A percentile compares a stretch with the other conserved stretches of the same genome.
Evolutionary conservation across 2,888 invertebrate species (phyloP).

Genomic region (Idaea biselata): DNA sequence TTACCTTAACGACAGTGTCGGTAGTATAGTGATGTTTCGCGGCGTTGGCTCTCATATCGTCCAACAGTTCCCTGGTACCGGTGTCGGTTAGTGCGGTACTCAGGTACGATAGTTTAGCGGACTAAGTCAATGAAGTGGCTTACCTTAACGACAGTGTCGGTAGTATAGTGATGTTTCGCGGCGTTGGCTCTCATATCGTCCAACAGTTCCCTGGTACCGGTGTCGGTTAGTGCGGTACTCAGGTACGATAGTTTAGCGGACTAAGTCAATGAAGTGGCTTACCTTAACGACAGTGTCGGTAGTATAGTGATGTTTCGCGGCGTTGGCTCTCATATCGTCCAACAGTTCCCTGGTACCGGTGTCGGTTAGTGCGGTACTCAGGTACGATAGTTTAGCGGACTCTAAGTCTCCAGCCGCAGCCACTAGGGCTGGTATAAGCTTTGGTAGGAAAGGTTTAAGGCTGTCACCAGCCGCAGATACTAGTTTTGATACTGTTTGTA

Average conservation of each 20-base stretch:
- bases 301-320: constrained; percentile 91
- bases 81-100: no score
- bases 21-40: no score
- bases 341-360: constrained; percentile 87
- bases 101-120: no score
- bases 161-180: constrained; percentile 92
- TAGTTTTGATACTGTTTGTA: constrained; percentile 92
- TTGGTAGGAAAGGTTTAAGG: constrained; percentile 89
- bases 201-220: constrained; percentile 86
- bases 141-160: constrained; percentile 91
- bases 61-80: no score
- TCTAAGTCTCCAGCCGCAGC: constrained; percentile 94
- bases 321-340: constrained; percentile 89
- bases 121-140: background rate
- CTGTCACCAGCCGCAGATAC: constrained; percentile 89
- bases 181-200: constrained; percentile 90
- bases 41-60: no score
- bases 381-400: constrained; percentile 87
- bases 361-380: constrained; percentile 87
- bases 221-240: constrained; percentile 76
- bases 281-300: constrained; percentile 93
- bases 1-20: no score
- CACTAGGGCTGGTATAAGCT: constrained; percentile 90
- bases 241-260: no score
- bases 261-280: background rate